Evolutionary conservation across 2,113 vertebrate genomes (phyloP), one percentile per base, ranked within the genome.

Genomic region (human (Homo sapiens)): DNA sequence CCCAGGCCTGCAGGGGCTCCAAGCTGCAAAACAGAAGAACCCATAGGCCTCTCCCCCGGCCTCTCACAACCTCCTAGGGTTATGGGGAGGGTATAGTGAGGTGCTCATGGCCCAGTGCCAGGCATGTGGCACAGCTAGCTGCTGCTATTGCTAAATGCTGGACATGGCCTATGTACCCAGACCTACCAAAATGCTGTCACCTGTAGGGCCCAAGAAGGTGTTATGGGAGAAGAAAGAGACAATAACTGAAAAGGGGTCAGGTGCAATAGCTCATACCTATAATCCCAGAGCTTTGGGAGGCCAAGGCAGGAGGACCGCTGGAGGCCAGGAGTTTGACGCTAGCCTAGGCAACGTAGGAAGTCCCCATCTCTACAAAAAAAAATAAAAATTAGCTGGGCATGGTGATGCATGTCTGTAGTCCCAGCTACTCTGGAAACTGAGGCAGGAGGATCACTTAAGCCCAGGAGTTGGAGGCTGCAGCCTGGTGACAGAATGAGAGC

Each of bases 11-110:
- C 27, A 40, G 22, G 38, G 80, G 3, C 38, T 76, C 35, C 83
- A 14, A 10, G 17, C 0, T 38, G 12, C 57, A 4, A 55, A 52
- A 45, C 35, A 72, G 66, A 45, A 59, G 23, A n/a, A 13, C 3
- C 17, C 3, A 45, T 6, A 18, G 48, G 43, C 23, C 5, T 32
- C 50, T 50, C 25, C 16, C 25, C 0, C 3, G 8, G 23, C 8
- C 45, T 78, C n/a, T 38, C 11, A 0, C 43, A 45, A 35, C 23
- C 12, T 72, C 22, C 70, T 45, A 30, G 72, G 38, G 35, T 73
- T 22, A 27, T 10, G 17, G 38, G 16, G 23, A 66, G 32, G 32
- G 73, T 10, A 1, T 6, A 52, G 35, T 22, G 17, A 3, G 22
- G 32, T 22, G 38, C 38, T 79, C 23, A 30, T 2, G 40, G n/a